Conservation (phyloP, 2,797 vertebrate genomes). For the Erpetoichthys calabaricus region DNA sequence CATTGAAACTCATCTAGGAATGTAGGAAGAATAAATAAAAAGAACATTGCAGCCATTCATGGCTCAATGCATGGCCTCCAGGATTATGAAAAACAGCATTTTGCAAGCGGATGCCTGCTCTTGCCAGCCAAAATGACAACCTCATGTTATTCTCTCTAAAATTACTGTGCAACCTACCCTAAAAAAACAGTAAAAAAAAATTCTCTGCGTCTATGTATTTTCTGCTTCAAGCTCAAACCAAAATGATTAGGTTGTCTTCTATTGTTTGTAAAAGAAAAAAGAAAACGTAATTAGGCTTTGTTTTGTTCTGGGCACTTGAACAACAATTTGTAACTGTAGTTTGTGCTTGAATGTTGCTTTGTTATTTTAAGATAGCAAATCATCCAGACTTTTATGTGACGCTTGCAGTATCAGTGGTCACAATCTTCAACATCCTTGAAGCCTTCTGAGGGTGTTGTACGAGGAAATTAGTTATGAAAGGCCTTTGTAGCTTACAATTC, state of each 20-base stretch:
- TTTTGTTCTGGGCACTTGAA: conserved; percentile 16
- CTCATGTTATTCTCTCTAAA: conserved; percentile 25
- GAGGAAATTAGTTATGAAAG: conserved; percentile 23
- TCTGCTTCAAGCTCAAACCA: conserved; percentile 22
- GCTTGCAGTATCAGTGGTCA: conserved; percentile 1
- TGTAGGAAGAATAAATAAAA: too few relatives aligned
- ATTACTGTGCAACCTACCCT: neutral
- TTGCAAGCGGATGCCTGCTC: neutral
- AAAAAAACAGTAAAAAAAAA: neutral
- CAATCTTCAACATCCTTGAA: conserved; percentile 8
- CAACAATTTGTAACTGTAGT: conserved; percentile 18
- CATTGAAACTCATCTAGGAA: too few relatives aligned
- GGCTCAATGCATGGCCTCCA: conserved; percentile 39
- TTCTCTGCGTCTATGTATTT: conserved; percentile 20
- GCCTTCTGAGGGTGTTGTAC: conserved; percentile 18
- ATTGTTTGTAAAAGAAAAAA: conserved; percentile 32
- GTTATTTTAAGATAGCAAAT: conserved; percentile 30
- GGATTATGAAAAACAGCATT: conserved; percentile 12
- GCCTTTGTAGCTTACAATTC: conserved; percentile 1
- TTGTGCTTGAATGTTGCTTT: conserved; percentile 3
- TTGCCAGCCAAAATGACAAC: conserved; percentile 6
- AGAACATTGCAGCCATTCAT: conserved; percentile 20
- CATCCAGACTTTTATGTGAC: conserved; percentile 23
- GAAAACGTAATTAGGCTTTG: neutral
- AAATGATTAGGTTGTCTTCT: conserved; percentile 22